A percentile compares a stretch with the other conserved stretches of the same genome.
These are phyloP conservation scores for Drosophila lutescens DNA, from an alignment of 2,888 invertebrate genomes.

Conservation along the genomic window DNA sequence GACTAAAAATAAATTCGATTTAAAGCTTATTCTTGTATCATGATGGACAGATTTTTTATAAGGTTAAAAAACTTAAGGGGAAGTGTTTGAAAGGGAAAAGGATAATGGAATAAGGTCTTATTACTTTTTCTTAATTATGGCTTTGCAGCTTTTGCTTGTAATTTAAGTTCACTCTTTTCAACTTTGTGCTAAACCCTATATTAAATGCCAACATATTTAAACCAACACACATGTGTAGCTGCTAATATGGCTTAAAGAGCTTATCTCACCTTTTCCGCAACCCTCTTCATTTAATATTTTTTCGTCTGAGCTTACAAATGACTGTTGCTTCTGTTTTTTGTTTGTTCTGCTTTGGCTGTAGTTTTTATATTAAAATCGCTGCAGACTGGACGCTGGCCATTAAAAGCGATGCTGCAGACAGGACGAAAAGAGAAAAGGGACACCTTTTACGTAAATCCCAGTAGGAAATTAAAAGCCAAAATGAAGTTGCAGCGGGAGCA, in stretches of 20 bases:
- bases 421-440: constrained; percentile 29
- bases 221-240: constrained; percentile 1
- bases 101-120: neutral
- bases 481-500: constrained; percentile 60
- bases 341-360: constrained; percentile 52
- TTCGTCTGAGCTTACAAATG: constrained; percentile 59
- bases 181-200: neutral
- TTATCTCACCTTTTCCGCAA: constrained; percentile 64
- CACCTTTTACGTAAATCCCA: constrained; percentile 77
- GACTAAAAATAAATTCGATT: neutral
- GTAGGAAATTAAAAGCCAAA: constrained; percentile 80
- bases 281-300: constrained; percentile 11
- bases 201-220: constrained; percentile 1
- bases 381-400: constrained; percentile 72
- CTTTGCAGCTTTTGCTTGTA: neutral
- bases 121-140: neutral
- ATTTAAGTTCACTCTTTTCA: neutral
- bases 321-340: constrained; percentile 45
- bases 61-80: neutral
- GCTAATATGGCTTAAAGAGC: constrained; percentile 73
- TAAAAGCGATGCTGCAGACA: constrained; percentile 64
- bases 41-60: neutral
- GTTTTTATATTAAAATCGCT: constrained; percentile 75
- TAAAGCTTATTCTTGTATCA: neutral
- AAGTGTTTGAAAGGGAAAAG: neutral